These are phyloP conservation scores for Pseudomugil gertrudae DNA, from an alignment of 2,797 vertebrate species.

Conservation along the genomic window DNA sequence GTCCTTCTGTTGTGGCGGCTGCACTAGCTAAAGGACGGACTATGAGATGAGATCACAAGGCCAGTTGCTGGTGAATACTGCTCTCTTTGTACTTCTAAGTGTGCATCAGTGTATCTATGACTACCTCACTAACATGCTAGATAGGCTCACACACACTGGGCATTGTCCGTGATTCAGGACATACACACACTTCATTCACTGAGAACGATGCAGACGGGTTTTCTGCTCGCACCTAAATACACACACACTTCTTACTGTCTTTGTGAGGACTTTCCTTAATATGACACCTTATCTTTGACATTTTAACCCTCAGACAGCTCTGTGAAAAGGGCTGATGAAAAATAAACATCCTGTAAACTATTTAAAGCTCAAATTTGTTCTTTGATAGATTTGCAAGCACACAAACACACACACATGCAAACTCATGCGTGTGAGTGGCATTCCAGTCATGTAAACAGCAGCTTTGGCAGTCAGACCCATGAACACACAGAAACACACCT, in stretches of 20 bases:
- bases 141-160: conserved; percentile 16
- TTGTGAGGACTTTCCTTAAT: too few relatives aligned
- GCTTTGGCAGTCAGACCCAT: conserved; percentile 37
- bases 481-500: conserved; percentile 3
- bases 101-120: conserved; percentile 45
- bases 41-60: conserved; percentile 50
- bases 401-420: not conserved
- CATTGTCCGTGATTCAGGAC: not conserved
- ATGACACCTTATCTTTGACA: not conserved
- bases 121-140: conserved; percentile 48
- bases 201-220: conserved; percentile 24
- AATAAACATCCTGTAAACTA: not conserved
- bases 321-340: not conserved
- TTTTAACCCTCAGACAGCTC: not conserved
- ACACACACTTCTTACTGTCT: not conserved
- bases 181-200: conserved; percentile 9
- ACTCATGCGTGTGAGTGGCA: conserved; percentile 28
- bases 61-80: conserved; percentile 46
- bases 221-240: conserved; percentile 44
- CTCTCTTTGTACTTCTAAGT: conserved; percentile 43
- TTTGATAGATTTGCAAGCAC: not conserved
- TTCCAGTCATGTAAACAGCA: conserved; percentile 59
- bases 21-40: conserved; percentile 32
- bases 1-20: conserved; percentile 8
- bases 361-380: not conserved